Base-by-base conservation (phyloP, 2,113 vertebrate genomes). In the Agapornis roseicollis region DNA sequence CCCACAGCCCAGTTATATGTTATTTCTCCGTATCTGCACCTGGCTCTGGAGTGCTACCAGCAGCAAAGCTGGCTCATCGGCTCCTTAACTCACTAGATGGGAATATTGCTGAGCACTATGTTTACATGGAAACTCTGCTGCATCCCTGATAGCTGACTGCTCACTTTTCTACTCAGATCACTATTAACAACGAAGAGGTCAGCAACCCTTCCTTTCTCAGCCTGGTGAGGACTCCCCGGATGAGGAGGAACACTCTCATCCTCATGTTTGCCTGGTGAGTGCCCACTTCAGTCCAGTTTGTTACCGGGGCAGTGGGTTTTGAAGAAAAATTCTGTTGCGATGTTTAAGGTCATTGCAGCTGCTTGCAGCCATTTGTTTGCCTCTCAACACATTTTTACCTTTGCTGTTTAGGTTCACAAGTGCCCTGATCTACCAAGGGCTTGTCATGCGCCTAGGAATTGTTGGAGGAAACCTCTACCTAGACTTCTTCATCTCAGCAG, bases 181-280 rank as follows among this genome's bases (percentile, higher is more conserved):
- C 97, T 4, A 80, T 99, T n/a, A 96, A 88, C 17, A 98, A 98
- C 0, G 97, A 98, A 46, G 98, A 98, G 44, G 95, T 98, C 71
- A 97, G 90, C 29, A 98, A 98, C 27, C 98, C 98, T 25, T 98
- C 99, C 52, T 96, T 99, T 85, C 60, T 98, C 5, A 98, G 99
- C 90, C 96, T 99, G 90, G 88, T 99, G 96, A 98, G 98, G 91
- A 99, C 99, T 46, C 98, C 99, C 19, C 98, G 94, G 4, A 99
- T 99, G 98, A 99, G 99, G 89, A 99, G 97, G 73, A 98, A 98
- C 96, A 99, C 99, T 0, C 93, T 99, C 5, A 99, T 99, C 73
- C 97, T 99, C 64, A 99, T 99, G 98, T 99, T 98, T 7, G 99
- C 98, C 96, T 99, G 99, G 99, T 99, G 97, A 98, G 98, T 97